phyloP scores from a whole-genome alignment of 2,888 invertebrate genomes.

The Polymixis flavicincta region DNA sequence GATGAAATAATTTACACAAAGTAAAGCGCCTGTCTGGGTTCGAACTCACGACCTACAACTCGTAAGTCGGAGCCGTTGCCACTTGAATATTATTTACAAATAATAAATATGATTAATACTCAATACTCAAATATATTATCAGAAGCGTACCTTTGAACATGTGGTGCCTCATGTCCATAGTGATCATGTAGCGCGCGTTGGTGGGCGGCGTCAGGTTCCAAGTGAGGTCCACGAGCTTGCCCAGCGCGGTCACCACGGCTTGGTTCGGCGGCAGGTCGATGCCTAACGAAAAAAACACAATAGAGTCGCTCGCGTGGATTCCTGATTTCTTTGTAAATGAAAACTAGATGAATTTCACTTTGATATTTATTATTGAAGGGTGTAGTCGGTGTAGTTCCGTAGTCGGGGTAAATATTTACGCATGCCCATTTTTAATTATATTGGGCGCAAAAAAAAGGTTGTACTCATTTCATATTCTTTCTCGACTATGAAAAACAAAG shows the following conservation, averaged over 20 bases:
- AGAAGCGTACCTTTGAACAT: conserved; percentile 86
- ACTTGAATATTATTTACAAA: neutral
- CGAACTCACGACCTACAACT: no score
- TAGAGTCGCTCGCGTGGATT: neutral
- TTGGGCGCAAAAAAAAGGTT: neutral
- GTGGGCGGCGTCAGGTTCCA: conserved; percentile 84
- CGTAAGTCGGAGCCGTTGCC: no score
- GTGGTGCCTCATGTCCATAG: conserved; percentile 88
- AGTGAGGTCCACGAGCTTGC: conserved; percentile 82
- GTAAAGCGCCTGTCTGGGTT: no score
- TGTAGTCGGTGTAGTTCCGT: neutral
- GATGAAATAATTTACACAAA: no score
- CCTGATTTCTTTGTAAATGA: neutral
- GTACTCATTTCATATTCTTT: neutral
- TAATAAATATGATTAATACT: neutral
- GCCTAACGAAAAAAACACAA: conserved; percentile 71
- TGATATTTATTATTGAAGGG: neutral
- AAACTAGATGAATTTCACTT: neutral
- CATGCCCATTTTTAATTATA: neutral
- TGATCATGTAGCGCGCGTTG: conserved; percentile 84
- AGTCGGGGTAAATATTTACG: neutral
- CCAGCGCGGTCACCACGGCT: conserved; percentile 79
- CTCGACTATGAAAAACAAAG: no score
- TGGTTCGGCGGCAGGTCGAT: conserved; percentile 83
- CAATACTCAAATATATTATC: no score